phyloP scores from a whole-genome alignment of 2,888 invertebrate species.

The Neocrepidodera transversa region DNA sequence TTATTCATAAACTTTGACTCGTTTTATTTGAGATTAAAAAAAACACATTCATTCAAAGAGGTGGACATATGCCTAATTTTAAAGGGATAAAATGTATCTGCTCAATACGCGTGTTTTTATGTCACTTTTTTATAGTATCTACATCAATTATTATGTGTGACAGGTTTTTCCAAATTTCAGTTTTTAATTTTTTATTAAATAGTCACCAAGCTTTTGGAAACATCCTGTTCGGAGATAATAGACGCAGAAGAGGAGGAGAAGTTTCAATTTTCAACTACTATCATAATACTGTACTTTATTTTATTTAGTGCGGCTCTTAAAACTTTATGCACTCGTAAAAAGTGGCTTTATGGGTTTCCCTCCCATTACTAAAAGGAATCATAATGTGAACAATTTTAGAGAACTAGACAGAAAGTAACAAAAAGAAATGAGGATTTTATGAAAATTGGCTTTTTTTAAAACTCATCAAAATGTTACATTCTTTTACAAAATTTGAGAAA shows the following conservation, averaged over 20 bases:
- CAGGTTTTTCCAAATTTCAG: no score
- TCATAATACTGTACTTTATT: slow-evolving; percentile 35
- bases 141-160: no score
- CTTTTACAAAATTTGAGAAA: no score
- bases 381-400: slow-evolving; percentile 32
- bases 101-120: no score
- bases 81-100: no score
- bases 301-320: slow-evolving; percentile 39
- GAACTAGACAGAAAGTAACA: slow-evolving; percentile 14
- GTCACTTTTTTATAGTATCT: no score
- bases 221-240: slow-evolving; percentile 1
- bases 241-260: slow-evolving; percentile 12
- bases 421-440: background rate
- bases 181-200: background rate
- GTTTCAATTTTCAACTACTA: slow-evolving; percentile 35
- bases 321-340: slow-evolving; percentile 39
- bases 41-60: no score
- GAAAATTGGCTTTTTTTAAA: background rate
- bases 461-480: background rate
- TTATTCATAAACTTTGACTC: no score
- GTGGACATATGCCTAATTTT: no score
- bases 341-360: slow-evolving; percentile 31
- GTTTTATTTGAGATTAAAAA: no score
- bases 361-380: slow-evolving; percentile 35
- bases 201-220: background rate